Base-by-base conservation (phyloP, 2,888 invertebrate genomes). In the Idaea aversata region DNA sequence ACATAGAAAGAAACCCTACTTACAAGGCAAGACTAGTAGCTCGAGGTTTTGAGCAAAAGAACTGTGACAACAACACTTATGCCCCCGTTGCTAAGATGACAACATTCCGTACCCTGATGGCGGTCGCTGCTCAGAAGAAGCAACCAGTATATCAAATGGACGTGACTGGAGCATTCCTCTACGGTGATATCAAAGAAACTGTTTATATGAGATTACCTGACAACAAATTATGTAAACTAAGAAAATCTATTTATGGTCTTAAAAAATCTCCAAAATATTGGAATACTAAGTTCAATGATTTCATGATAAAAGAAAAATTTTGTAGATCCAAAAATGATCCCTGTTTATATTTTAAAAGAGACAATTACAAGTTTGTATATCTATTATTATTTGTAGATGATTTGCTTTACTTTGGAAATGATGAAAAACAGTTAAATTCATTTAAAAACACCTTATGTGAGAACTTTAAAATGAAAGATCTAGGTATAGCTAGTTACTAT, bases 131-230 rank as follows among this genome's bases (percentile, higher is more conserved):
- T 6, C 5, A 10, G 4, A n/a, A 6, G 15, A 57, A 57, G 4
- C 13, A 6, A 10, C 57, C 57, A 5, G 13, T 57, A 5, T n/a
- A 4, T 10, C 57, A 57, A 10, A 57, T 57, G 57, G 57, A 57
- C 13, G 57, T 57, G 13, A 57, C 57, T n/a, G 57, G 57, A n/a
- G 70, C 75, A 0, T 77, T 76, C 57, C 57, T 77, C 5, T 68
- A 77, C 71, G 75, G 76, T 0, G 61, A 70, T 3, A 73, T 77
- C 6, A 59, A 74, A 34, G 71, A 71, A 59, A 61, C 67, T 15
- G 71, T 75, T 0, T 76, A 72, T 62, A 3, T 78, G 35, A 59
- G 61, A 16, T 61, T 68, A 13, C 73, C 77, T 59, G 67, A 72
- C 36, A 34, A 65, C 0, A 65, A 61, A 61, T 59, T 66, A 59